Percentiles rank a stretch among this genome's conserved stretches.
phyloP scores from a whole-genome alignment of 2,888 invertebrate genomes.

The Boloria euphrosyne region DNA sequence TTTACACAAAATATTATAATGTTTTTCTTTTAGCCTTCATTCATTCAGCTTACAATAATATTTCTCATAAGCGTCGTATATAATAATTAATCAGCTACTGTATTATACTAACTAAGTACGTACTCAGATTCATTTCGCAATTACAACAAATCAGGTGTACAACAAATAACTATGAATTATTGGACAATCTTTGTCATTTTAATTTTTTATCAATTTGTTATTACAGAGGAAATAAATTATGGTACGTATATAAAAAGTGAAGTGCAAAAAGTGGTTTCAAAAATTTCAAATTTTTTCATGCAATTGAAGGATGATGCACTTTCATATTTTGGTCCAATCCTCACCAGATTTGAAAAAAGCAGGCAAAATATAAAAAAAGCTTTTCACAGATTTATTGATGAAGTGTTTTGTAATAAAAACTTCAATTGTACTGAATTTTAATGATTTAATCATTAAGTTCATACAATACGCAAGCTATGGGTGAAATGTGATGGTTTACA shows the following conservation, averaged over 20 bases:
- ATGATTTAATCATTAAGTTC: background rate
- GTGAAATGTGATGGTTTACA: background rate
- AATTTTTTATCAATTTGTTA: conserved; percentile 37
- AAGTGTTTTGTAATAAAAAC: conserved; percentile 17
- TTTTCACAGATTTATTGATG: conserved; percentile 43
- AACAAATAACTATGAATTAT: conserved; percentile 16
- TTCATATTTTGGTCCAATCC: conserved; percentile 27
- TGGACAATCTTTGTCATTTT: background rate
- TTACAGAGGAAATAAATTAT: background rate
- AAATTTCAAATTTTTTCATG: conserved; percentile 27
- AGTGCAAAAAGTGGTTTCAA: conserved; percentile 5
- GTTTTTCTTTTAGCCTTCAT: background rate
- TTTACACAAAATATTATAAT: conserved; percentile 8
- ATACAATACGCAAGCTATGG: background rate
- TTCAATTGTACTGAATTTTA: conserved; percentile 13
- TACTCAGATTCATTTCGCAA: too few relatives aligned
- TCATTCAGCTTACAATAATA: background rate
- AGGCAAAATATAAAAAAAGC: conserved; percentile 42
- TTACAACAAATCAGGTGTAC: background rate
- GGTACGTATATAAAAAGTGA: conserved; percentile 11
- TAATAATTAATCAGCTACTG: too few relatives aligned
- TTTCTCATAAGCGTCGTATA: background rate
- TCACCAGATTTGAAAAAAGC: conserved; percentile 36
- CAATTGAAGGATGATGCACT: conserved; percentile 24
- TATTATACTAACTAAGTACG: too few relatives aligned